Evolutionary conservation across 2,797 vertebrate species (phyloP), one percentile per base, ranked within the genome.

Genomic region (Hirundo rustica): DNA sequence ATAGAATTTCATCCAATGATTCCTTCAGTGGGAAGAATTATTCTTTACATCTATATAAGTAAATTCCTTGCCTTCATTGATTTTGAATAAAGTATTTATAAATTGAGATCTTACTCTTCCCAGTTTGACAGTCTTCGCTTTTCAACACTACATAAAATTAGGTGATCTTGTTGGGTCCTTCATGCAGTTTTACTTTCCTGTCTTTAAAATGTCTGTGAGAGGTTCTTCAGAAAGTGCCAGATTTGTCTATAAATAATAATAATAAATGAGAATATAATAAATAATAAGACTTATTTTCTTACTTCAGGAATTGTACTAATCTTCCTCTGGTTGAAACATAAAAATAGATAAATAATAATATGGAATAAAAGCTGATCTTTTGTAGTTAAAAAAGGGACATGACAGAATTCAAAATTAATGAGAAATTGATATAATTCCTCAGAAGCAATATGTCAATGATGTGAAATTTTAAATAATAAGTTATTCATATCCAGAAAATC

Each of bases 391-490:
- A 85, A 47, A 92, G 58, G 53, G 11, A 44, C 23, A 71, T 70
- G 29, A 50, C 5, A 80, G 38, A 38, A 71, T 87, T 95, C 10
- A 92, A 62, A 85, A 86, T 48, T 16, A 26, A 8, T 77, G 68
- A 89, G 90, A 20, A 76, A 14, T 23, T 72, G 42, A n/a, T 55
- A 40, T 34, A 40, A 83, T 93, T 92, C 32, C 51, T 92, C 32
- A 77, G 53, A 83, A 80, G 14, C 6, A 85, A 70, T 70, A 44
- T 58, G 72, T 89, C 65, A 91, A 10, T 85, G 22, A 74, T 82
- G 36, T 32, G 19, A 93, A 95, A 77, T 88, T 74, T 54, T 90
- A 75, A 95, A 92, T 88, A 92, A 55, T 65, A 86, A 74, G 32
- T 78, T 93, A 85, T 80, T 93, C 9, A 66, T 84, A 73, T 25